Evolutionary conservation across 2,113 vertebrate species (phyloP).

Genomic region (Upupa epops): DNA sequence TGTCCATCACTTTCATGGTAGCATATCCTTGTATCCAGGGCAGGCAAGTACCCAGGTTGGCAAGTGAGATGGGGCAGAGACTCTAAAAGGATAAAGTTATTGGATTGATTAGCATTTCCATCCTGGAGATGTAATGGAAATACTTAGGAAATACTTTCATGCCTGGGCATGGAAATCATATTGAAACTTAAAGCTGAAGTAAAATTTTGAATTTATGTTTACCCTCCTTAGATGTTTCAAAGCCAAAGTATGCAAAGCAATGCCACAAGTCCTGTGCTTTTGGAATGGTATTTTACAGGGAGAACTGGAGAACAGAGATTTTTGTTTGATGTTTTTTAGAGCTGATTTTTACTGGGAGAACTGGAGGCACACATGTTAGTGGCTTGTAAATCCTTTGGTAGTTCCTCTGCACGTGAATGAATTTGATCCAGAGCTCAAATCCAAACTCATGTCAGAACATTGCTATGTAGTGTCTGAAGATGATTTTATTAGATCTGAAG

Average conservation of each 20-base stretch:
- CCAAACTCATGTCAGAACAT: not conserved
- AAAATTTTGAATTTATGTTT: not conserved
- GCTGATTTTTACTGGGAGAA: too few species aligned
- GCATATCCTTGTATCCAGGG: not conserved
- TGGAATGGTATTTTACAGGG: too few species aligned
- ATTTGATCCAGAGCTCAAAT: not conserved
- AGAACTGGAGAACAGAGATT: too few species aligned
- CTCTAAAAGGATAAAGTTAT: not conserved
- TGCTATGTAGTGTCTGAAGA: not conserved
- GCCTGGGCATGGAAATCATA: not conserved
- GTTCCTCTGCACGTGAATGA: not conserved
- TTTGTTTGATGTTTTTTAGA: too few species aligned
- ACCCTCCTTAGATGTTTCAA: not conserved
- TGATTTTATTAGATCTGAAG: not conserved
- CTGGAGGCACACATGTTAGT: not conserved
- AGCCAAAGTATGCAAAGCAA: not conserved
- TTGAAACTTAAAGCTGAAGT: not conserved
- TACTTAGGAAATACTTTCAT: slow-evolving; percentile 4
- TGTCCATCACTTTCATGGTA: not conserved
- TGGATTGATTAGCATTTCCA: slow-evolving; percentile 7
- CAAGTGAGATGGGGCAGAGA: not conserved
- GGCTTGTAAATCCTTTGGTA: not conserved
- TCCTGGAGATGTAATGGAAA: not conserved
- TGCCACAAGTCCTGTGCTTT: not conserved
- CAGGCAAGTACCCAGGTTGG: not conserved